Conservation (phyloP, 37 sponge, comb jelly and placozoan genomes). For the Axinella damicornis region DNA sequence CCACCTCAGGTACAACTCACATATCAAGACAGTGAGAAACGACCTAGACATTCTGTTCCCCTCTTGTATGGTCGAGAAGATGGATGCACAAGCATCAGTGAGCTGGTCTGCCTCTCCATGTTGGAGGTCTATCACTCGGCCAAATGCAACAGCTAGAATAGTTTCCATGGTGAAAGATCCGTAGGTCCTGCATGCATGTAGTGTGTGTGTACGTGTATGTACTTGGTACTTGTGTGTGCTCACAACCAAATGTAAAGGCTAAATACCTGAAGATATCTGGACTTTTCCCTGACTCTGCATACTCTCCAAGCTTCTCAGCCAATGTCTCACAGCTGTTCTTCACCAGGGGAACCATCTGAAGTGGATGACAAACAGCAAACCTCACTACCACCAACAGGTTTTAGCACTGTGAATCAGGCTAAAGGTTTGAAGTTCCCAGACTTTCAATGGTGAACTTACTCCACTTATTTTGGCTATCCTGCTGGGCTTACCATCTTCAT, state of each 20-base stretch:
- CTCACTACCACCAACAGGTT: too few relatives aligned
- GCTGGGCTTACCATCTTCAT: slow-evolving; percentile 30
- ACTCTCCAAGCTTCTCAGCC: slow-evolving; percentile 15
- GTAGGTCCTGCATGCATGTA: slow-evolving; percentile 9
- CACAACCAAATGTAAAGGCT: too few relatives aligned
- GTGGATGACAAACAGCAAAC: background rate
- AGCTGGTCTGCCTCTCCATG: slow-evolving; percentile 46
- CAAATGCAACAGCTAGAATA: slow-evolving; percentile 59
- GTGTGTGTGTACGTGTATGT: too few relatives aligned
- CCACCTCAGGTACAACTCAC: too few relatives aligned
- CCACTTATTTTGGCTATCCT: too few relatives aligned
- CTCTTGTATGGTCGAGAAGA: background rate
- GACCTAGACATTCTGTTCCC: too few relatives aligned
- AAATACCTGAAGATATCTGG: slow-evolving; percentile 35
- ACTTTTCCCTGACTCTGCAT: slow-evolving; percentile 35
- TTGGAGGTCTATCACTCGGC: slow-evolving; percentile 27
- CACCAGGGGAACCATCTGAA: slow-evolving; percentile 54
- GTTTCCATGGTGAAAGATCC: slow-evolving; percentile 57
- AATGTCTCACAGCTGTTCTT: slow-evolving; percentile 31
- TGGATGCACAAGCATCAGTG: slow-evolving; percentile 9
- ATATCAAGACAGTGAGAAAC: too few relatives aligned
- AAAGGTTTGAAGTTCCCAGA: too few relatives aligned
- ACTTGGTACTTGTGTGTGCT: too few relatives aligned
- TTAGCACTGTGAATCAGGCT: too few relatives aligned
- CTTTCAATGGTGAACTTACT: too few relatives aligned